Evolutionary conservation across 2,888 invertebrate genomes (phyloP).

Genomic region (Tinea pellionella): DNA sequence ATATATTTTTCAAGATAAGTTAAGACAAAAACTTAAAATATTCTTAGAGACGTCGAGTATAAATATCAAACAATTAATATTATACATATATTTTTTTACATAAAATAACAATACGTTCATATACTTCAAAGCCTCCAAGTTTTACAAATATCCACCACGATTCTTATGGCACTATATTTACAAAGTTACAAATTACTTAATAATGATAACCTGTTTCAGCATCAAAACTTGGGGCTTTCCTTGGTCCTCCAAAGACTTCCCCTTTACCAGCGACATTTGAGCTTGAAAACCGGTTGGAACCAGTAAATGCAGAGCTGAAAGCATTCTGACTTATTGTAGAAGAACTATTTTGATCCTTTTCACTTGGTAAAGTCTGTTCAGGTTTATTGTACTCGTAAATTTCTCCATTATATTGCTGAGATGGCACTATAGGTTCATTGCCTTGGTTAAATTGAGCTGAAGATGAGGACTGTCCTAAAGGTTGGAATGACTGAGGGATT

Average conservation of each 20-base stretch:
- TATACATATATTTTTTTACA: too few species aligned
- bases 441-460: slow-evolving; percentile 10
- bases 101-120: background rate
- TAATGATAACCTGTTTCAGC: slow-evolving; percentile 52
- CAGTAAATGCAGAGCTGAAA: background rate
- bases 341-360: slow-evolving; percentile 1
- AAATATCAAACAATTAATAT: background rate
- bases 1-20: background rate
- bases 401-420: slow-evolving; percentile 26
- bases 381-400: slow-evolving; percentile 49
- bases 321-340: background rate
- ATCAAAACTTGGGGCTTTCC: slow-evolving; percentile 47
- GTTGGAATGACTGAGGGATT: background rate
- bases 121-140: background rate
- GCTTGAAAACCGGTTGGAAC: background rate
- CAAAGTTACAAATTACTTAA: slow-evolving; percentile 23
- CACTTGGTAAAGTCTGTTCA: slow-evolving; percentile 25
- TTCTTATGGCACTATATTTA: slow-evolving; percentile 13
- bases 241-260: slow-evolving; percentile 42
- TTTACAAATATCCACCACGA: background rate
- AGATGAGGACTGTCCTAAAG: background rate
- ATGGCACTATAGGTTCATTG: background rate
- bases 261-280: slow-evolving; percentile 30
- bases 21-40: background rate
- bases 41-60: background rate